Percentiles rank a stretch among this genome's conserved stretches.
Evolutionary conservation across 1,140 invertebrate species (phyloP).

Genomic region (Thereuonema tuberculata): DNA sequence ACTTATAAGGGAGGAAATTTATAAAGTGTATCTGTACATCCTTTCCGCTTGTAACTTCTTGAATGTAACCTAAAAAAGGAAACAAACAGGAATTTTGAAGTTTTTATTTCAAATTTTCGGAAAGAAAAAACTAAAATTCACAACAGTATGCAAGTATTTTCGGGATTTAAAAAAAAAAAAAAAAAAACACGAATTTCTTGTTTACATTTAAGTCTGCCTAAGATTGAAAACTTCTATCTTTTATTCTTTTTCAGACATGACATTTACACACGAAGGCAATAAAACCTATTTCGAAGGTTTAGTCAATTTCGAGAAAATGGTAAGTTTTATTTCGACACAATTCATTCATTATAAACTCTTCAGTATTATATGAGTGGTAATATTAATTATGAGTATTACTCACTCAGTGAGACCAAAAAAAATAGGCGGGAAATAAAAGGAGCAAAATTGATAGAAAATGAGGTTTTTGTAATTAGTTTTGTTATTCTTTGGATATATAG

Average conservation of each 20-base stretch:
- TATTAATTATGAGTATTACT: background rate
- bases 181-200: background rate
- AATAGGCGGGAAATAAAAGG: background rate
- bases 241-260: slow-evolving; percentile 63
- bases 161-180: no score
- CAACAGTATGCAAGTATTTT: no score
- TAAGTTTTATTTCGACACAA: slow-evolving; percentile 12
- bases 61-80: no score
- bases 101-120: no score
- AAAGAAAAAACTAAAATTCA: no score
- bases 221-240: no score
- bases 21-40: no score
- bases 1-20: no score
- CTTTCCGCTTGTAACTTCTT: no score
- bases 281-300: slow-evolving; percentile 67
- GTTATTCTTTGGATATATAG: background rate
- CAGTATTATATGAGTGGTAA: background rate
- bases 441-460: background rate
- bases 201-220: no score
- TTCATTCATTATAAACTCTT: background rate
- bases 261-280: slow-evolving; percentile 81
- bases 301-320: slow-evolving; percentile 84
- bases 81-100: no score
- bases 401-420: background rate
- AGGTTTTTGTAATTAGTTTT: slow-evolving; percentile 7